Conservation (phyloP, 1,140 invertebrate genomes). For the Anadara kagoshimensis region DNA sequence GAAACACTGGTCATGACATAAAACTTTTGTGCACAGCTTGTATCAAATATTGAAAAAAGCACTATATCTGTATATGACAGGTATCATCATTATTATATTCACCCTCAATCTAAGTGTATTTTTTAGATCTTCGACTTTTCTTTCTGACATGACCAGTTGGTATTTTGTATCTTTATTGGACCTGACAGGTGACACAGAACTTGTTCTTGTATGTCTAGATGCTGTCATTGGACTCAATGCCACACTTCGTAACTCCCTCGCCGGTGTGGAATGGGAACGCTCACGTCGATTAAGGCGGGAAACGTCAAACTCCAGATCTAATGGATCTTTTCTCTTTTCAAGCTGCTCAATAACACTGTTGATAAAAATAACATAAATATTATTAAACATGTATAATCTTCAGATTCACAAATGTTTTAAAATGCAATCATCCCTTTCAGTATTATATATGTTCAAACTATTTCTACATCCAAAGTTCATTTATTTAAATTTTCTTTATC, state of each 20-base stretch:
- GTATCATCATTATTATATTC: neutral
- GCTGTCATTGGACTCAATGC: conserved; percentile 28
- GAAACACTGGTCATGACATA: too few relatives aligned
- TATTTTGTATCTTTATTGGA: conserved; percentile 21
- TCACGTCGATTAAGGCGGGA: conserved; percentile 35
- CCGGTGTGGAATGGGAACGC: conserved; percentile 50
- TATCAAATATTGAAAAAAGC: too few relatives aligned
- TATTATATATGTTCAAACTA: neutral
- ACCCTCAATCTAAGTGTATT: conserved; percentile 55
- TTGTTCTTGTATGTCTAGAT: conserved; percentile 21
- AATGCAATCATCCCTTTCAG: neutral
- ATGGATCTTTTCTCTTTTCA: conserved; percentile 36
- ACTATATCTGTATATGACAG: too few relatives aligned
- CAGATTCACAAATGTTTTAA: neutral
- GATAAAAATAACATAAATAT: too few relatives aligned
- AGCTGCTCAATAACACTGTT: conserved; percentile 42
- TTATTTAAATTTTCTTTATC: too few relatives aligned
- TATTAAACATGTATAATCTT: neutral
- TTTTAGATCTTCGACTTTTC: conserved; percentile 49
- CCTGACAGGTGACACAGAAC: conserved; percentile 38
- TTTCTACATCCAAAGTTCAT: too few relatives aligned
- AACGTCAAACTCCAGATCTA: conserved; percentile 49
- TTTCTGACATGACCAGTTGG: conserved; percentile 29
- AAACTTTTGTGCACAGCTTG: too few relatives aligned
- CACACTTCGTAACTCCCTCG: conserved; percentile 34